phyloP scores from a whole-genome alignment of 2,797 vertebrate species.

The Acrossocheilus wenchowensis region DNA sequence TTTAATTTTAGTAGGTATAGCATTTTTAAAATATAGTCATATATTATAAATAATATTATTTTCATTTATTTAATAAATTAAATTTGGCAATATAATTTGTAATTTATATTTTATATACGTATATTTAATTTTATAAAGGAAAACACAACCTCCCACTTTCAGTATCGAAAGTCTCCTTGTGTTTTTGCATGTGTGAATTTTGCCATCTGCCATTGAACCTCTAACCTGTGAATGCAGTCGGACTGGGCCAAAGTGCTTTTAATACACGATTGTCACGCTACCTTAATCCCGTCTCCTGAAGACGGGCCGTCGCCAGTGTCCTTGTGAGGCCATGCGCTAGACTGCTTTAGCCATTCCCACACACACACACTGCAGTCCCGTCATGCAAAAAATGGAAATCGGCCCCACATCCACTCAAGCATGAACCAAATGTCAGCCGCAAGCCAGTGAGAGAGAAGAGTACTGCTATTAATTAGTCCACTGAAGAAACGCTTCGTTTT shows the following conservation, averaged over 20 bases:
- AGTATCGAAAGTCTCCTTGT: constrained; percentile 53
- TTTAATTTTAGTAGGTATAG: background rate
- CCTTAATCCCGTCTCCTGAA: constrained; percentile 75
- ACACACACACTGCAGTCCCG: constrained; percentile 67
- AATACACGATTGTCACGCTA: constrained; percentile 76
- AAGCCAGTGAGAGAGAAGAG: constrained; percentile 76
- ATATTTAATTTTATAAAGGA: background rate
- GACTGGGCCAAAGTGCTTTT: constrained; percentile 68
- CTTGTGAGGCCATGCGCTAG: constrained; percentile 71
- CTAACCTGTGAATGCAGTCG: constrained; percentile 69
- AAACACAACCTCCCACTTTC: constrained; percentile 54
- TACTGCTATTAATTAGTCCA: constrained; percentile 79
- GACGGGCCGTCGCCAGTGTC: constrained; percentile 66
- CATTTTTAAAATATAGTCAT: background rate
- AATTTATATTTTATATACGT: background rate
- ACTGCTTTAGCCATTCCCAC: constrained; percentile 54
- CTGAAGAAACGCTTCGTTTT: constrained; percentile 66
- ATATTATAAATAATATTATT: background rate
- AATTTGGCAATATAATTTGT: too few species aligned
- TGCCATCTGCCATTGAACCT: constrained; percentile 67
- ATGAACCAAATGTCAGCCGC: constrained; percentile 85
- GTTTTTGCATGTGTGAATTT: constrained; percentile 67
- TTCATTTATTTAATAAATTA: too few species aligned
- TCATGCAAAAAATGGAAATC: constrained; percentile 84
- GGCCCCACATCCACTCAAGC: constrained; percentile 82